Base-by-base conservation (phyloP, 1,140 invertebrate species). In the Achatina immaculata region DNA sequence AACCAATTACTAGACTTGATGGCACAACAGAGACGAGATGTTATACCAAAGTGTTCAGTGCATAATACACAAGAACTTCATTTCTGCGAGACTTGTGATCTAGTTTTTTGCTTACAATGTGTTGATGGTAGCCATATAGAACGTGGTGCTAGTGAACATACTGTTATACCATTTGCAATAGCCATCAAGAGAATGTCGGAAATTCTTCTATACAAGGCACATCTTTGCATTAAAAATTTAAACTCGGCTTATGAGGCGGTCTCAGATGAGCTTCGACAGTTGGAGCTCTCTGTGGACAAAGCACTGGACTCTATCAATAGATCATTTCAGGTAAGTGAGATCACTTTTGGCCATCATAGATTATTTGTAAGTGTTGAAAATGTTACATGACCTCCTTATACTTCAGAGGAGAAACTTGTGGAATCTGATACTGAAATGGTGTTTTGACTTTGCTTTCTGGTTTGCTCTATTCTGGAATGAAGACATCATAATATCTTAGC, bases 121-220 rank as follows among this genome's bases (percentile, higher is more conserved):
- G 91, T 90, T 0, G 90, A 89, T 0, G 88, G 87, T 19, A 83
- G 86, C 48, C 90, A 91, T 68, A 90, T 88, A 76, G 89, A 87
- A 6, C 83, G 89, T 1, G 90, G 90, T 31, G 90, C 88, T 65
- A 89, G 89, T 75, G 89, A 90, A 69, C 96, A 97, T 88, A 97
- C 96, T 51, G 96, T 98, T 82, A 97, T 98, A 88, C 97, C 97
- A 34, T 98, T 98, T 91, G 97, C 96, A 43, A 97, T 98, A 90
- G 97, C 97, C 69, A 97, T 98, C 87, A 98, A 98, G 92, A 94
- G 97, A 85, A 98, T 98, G 96, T 97, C 96, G 0, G 97, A 98
- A 92, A 98, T 98, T 90, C 92, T 98, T 65, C 93, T 97, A 68
- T 98, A 98, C 89, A 97, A 98, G 93, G 96, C 96, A 19, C 97